Percentiles rank a stretch among this genome's conserved stretches.
These are phyloP conservation scores for Monarcha castaneiventris DNA, from an alignment of 2,113 vertebrate species.

Conservation along the genomic window DNA sequence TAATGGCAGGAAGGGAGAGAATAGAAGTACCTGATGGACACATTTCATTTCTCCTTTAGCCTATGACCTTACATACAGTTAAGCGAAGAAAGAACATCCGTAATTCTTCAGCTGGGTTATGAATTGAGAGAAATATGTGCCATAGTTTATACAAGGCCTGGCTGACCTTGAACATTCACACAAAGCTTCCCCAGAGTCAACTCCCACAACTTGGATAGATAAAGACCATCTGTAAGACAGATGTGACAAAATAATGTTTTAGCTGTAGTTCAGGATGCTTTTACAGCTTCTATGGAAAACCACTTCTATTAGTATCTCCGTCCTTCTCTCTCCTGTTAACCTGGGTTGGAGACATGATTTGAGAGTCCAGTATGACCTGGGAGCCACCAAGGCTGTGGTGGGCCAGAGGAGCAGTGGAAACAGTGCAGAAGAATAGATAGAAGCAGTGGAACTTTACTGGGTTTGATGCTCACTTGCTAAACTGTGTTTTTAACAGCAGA, in stretches of 20 bases:
- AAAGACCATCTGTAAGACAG: not conserved
- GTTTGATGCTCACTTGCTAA: not conserved
- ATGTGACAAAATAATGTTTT: not conserved
- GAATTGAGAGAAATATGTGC: not conserved
- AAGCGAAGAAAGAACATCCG: not conserved
- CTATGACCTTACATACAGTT: not conserved
- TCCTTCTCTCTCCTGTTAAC: not conserved
- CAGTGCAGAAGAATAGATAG: not conserved
- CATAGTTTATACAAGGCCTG: not conserved
- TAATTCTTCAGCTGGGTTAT: not conserved
- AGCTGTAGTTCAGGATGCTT: not conserved
- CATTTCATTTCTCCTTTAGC: conserved; percentile 23
- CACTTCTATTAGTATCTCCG: not conserved
- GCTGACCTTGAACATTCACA: not conserved
- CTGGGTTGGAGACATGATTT: not conserved
- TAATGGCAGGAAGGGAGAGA: conserved; percentile 51
- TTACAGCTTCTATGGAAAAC: not conserved
- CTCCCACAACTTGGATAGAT: not conserved
- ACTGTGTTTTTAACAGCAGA: not conserved
- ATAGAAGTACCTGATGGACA: not conserved
- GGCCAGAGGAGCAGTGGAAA: not conserved
- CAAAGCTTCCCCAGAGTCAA: not conserved
- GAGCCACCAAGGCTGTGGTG: not conserved
- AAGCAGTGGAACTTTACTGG: not conserved
- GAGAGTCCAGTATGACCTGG: not conserved